Evolutionary conservation across 2,888 invertebrate genomes (phyloP).

Genomic region (Ethmia dodecea): DNA sequence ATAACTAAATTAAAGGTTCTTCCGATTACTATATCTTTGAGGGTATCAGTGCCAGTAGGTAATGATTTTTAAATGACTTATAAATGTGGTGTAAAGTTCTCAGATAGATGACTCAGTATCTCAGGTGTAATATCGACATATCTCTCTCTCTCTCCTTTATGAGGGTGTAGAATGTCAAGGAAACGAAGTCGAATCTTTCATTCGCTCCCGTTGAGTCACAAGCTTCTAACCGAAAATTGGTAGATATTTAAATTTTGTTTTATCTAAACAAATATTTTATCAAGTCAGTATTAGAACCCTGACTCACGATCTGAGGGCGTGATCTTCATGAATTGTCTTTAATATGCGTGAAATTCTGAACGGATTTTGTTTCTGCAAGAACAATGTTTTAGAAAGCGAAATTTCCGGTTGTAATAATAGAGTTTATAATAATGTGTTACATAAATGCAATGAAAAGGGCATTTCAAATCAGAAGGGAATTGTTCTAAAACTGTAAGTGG

Average conservation of each 20-base stretch:
- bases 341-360: conserved; percentile 29
- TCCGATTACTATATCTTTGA: conserved; percentile 8
- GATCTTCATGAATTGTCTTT: conserved; percentile 30
- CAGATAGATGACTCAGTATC: conserved; percentile 30
- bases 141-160: conserved; percentile 26
- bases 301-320: conserved; percentile 40
- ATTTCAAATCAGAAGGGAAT: no score
- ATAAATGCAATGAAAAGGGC: no score
- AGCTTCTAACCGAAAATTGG: conserved; percentile 47
- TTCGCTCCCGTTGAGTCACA: conserved; percentile 43
- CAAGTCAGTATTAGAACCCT: conserved; percentile 22
- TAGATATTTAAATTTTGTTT: conserved; percentile 46
- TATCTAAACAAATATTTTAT: conserved; percentile 26
- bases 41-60: conserved; percentile 21
- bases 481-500: no score
- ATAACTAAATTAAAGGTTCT: conserved; percentile 10
- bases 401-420: no score
- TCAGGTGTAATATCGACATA: conserved; percentile 20
- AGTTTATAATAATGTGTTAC: no score
- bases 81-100: conserved; percentile 25
- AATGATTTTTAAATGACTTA: conserved; percentile 32
- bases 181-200: conserved; percentile 24
- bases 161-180: conserved; percentile 10
- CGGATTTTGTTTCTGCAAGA: conserved; percentile 26
- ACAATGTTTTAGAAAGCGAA: conserved; percentile 34